A percentile compares a stretch with the other conserved stretches of the same genome.
phyloP scores from a whole-genome alignment of 2,113 vertebrate genomes.

The Pandion haliaetus region DNA sequence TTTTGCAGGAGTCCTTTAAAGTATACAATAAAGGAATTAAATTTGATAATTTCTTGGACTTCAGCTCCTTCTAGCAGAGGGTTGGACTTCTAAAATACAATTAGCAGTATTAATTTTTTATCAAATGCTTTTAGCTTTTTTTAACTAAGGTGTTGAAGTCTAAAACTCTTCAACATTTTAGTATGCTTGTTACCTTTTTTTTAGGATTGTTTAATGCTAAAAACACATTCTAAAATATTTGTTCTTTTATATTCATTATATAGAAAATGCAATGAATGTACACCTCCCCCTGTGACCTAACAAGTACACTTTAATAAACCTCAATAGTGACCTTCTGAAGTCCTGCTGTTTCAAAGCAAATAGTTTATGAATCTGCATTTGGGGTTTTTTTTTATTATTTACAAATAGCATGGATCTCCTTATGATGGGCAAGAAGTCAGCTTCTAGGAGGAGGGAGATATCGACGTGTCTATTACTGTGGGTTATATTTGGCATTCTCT shows the following conservation, averaged over 20 bases:
- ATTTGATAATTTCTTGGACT: not conserved
- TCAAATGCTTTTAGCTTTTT: not conserved
- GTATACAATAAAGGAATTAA: not conserved
- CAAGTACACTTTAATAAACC: not conserved
- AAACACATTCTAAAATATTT: not conserved
- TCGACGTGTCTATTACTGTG: not conserved
- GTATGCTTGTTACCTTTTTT: not conserved
- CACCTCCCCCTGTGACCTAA: not conserved
- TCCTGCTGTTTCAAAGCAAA: not conserved
- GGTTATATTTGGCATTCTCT: not conserved
- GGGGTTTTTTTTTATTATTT: not conserved
- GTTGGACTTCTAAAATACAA: not conserved
- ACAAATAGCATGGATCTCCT: not conserved
- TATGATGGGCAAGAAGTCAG: not conserved
- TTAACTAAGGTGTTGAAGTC: not conserved
- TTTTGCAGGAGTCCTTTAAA: not conserved
- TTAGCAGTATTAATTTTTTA: not conserved
- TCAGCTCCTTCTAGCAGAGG: not conserved
- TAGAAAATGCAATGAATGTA: not conserved
- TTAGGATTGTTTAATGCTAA: not conserved
- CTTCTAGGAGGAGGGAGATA: not conserved
- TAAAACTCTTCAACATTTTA: not conserved
- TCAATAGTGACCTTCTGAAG: not conserved
- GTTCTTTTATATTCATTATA: not conserved
- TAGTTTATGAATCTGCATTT: not conserved